Evolutionary conservation across 64 coral and sea anemone genomes (phyloP).

Genomic region (Anthopleura sola): DNA sequence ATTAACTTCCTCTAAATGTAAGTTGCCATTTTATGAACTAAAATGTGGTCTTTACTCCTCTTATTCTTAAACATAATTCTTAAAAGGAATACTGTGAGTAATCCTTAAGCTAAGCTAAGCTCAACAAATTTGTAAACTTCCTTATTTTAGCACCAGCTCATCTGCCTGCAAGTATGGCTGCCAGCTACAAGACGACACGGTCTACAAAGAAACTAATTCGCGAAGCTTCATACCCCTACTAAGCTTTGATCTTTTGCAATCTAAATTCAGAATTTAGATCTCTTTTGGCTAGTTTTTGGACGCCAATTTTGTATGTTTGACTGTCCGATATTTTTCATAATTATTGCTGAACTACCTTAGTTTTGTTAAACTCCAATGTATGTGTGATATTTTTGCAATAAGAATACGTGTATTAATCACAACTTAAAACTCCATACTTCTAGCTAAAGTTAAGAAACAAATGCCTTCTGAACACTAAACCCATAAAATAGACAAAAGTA

Average conservation of each 20-base stretch:
- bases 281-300: neutral
- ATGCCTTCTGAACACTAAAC: neutral
- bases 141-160: constrained; percentile 65
- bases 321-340: neutral
- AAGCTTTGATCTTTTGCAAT: constrained; percentile 3
- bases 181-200: constrained; percentile 59
- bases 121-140: constrained; percentile 32
- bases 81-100: neutral
- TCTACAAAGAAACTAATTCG: constrained; percentile 67
- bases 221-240: constrained; percentile 65
- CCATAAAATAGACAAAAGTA: neutral
- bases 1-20: neutral
- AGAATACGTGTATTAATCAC: neutral
- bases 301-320: constrained; percentile 15
- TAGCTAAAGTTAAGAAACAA: neutral
- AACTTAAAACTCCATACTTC: neutral
- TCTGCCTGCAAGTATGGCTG: constrained; percentile 37
- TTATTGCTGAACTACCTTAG: neutral
- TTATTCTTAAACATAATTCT: neutral
- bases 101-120: neutral
- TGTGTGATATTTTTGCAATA: neutral
- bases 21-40: neutral
- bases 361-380: neutral
- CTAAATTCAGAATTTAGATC: neutral
- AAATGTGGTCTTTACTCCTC: neutral